These are phyloP conservation scores for Phortica okadai DNA, from an alignment of 2,888 invertebrate genomes.

Conservation along the genomic window DNA sequence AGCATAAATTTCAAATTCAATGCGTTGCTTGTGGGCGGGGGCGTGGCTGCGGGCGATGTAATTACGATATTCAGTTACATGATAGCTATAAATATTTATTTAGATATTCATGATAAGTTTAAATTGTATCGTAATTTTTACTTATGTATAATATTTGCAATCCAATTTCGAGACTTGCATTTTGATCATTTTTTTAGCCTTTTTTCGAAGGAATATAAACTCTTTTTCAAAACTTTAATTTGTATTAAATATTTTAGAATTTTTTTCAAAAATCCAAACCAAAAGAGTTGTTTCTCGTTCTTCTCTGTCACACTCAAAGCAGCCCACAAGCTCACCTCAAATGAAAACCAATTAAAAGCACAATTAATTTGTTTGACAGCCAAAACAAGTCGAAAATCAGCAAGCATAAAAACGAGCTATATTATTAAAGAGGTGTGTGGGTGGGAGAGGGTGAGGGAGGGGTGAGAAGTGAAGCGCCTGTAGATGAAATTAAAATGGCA, in stretches of 20 bases:
- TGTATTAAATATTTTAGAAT: too few relatives aligned
- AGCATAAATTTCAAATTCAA: background rate
- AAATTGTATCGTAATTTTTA: too few relatives aligned
- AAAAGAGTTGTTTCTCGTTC: background rate
- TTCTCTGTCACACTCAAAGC: slow-evolving; percentile 11
- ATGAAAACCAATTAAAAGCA: slow-evolving; percentile 65
- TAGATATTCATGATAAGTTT: too few relatives aligned
- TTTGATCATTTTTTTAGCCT: too few relatives aligned
- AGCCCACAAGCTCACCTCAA: slow-evolving; percentile 44
- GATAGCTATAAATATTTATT: too few relatives aligned
- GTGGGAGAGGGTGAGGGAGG: background rate
- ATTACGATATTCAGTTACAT: too few relatives aligned
- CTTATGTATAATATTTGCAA: too few relatives aligned
- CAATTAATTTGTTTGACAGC: slow-evolving; percentile 71
- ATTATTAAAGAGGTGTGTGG: background rate
- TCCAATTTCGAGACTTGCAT: too few relatives aligned
- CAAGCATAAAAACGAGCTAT: slow-evolving; percentile 26
- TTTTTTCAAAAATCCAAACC: too few relatives aligned
- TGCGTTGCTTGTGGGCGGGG: background rate
- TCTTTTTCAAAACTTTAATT: too few relatives aligned
- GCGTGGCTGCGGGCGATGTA: background rate
- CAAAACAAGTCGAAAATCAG: slow-evolving; percentile 60
- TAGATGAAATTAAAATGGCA: slow-evolving; percentile 50
- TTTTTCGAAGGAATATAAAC: too few relatives aligned
- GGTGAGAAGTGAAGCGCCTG: too few relatives aligned